These are phyloP conservation scores for Sphaerodactylus townsendi DNA, from an alignment of 2,113 vertebrate genomes.

Conservation along the genomic window DNA sequence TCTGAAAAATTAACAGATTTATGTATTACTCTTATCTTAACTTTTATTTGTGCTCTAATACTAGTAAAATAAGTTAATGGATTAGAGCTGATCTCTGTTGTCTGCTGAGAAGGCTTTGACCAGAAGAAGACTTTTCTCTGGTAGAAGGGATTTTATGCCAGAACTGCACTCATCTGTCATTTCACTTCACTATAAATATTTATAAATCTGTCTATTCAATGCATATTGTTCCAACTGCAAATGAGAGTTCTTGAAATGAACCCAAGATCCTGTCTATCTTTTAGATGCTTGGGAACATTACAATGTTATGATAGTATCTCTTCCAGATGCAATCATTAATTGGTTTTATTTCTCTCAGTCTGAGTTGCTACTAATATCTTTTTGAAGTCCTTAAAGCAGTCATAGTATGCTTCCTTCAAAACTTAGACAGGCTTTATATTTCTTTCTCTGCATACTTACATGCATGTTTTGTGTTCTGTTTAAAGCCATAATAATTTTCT, in stretches of 20 bases:
- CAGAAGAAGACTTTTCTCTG: too few relatives aligned
- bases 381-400: conserved; percentile 52
- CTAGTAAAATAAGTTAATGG: conserved; percentile 6
- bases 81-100: too few relatives aligned
- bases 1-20: neutral
- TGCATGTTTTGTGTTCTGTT: conserved; percentile 15
- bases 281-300: conserved; percentile 48
- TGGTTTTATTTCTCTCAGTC: conserved; percentile 62
- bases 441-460: conserved; percentile 32
- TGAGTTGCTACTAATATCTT: conserved; percentile 49
- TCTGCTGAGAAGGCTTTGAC: too few relatives aligned
- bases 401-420: conserved; percentile 12
- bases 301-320: conserved; percentile 48
- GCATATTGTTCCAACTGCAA: conserved; percentile 8
- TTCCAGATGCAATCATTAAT: conserved; percentile 3
- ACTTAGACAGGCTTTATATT: conserved; percentile 29
- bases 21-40: neutral
- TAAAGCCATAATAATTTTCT: conserved; percentile 34
- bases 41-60: neutral
- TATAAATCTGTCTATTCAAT: conserved; percentile 10
- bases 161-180: conserved; percentile 9
- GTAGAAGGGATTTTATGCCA: neutral
- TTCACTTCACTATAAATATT: neutral
- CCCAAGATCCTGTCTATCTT: conserved; percentile 14
- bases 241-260: conserved; percentile 38